Base-by-base conservation (phyloP, 1,140 invertebrate genomes). In the Drosophila obscura region DNA sequence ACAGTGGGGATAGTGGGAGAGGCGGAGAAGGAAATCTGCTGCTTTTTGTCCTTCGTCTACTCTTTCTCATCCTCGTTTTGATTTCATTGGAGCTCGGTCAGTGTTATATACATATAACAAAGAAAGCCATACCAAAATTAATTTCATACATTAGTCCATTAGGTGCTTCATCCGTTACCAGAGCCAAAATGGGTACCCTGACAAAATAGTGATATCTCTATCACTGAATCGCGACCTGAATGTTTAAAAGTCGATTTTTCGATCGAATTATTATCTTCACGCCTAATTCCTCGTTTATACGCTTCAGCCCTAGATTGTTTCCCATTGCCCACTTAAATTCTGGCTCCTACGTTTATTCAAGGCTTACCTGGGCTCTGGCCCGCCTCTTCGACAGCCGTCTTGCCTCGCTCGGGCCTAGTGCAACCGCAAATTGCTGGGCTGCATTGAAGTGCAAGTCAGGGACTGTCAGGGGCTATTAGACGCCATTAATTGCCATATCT, bases 41-140 rank as follows among this genome's bases (percentile, higher is more conserved):
- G 65, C 61, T 81, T 80, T 1, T 41, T 64, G 43, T 73, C 46
- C 41, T 28, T 7, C 26, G 26, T 1, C 26, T 7, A 6, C 26
- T 39, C 46, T 24, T 64, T 57, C 52, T 46, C 7, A 9, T 22
- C 52, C 53, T 28, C 53, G 51, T 57, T 31, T 8, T 31, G 7
- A 8, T 3, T 39, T 48, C 31, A 24, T 81, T 76, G 19, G 19
- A 19, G 19, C 74, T 80, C 73, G 72, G 78, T 76, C 77, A 80
- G 61, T 77, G 57, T 81, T 77, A 56, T 69, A 61, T 68, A 80
- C 62, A 61, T 68, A 80, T 68, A 51, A 75, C 73, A 79, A 80
- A 60, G 60, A 75, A 79, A 72, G 56, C 57, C 61, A 43, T 50
- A 52, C 61, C 66, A 60, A 71, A 77, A 74, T 72, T 61, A 62